Percentiles rank a stretch among this genome's conserved stretches.
Evolutionary conservation across 2,797 vertebrate genomes (phyloP).

Genomic region (Tachyglossus aculeatus): DNA sequence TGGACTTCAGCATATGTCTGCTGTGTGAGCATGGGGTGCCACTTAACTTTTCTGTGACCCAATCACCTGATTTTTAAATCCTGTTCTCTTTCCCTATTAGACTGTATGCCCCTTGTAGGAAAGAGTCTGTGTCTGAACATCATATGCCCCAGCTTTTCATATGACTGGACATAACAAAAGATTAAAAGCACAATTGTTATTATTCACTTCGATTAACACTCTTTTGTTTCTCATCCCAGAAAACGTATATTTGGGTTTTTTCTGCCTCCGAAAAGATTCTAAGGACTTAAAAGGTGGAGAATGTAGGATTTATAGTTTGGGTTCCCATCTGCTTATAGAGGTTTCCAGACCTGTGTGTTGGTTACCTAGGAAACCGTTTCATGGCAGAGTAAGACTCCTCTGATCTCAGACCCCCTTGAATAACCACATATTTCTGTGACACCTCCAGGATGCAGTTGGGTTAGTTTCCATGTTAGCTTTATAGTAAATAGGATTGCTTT

Average conservation of each 20-base stretch:
- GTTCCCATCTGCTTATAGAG: constrained; percentile 20
- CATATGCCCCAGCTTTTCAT: no score
- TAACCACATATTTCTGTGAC: not conserved
- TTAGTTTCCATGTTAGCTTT: constrained; percentile 11
- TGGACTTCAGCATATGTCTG: no score
- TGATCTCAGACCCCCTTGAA: constrained; percentile 3
- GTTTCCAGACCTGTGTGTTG: not conserved
- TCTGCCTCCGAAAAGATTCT: constrained; percentile 8
- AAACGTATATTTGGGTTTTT: constrained; percentile 15
- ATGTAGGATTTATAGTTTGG: not conserved
- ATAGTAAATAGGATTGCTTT: not conserved
- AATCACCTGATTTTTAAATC: not conserved
- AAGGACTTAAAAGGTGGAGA: not conserved
- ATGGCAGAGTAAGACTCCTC: not conserved
- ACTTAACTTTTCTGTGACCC: not conserved
- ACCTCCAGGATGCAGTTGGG: not conserved
- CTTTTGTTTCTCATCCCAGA: no score
- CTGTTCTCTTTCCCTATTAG: no score
- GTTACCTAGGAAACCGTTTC: constrained; percentile 54
- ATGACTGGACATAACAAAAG: not conserved
- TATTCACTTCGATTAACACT: constrained; percentile 1
- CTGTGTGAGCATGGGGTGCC: not conserved
- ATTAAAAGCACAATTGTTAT: not conserved
- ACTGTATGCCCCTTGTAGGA: no score
- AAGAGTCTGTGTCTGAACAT: no score